Base-by-base conservation (phyloP, 2,113 vertebrate genomes). In the Dicentrarchus labrax region DNA sequence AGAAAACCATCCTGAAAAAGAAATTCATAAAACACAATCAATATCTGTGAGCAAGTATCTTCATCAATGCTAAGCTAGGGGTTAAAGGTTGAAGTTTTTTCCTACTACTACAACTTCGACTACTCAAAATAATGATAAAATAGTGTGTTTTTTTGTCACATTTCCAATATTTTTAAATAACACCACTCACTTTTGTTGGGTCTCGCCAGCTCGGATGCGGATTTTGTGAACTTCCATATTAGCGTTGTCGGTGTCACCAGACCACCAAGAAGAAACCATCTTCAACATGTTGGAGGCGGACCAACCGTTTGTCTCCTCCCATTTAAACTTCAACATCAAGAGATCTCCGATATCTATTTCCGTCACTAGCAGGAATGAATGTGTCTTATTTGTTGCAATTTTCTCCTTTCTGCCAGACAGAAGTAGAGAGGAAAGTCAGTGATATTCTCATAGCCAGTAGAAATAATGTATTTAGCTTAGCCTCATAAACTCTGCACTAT, bases 301-400 rank as follows among this genome's bases (percentile, higher is more conserved):
- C 95, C 94, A 94, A 53, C 91, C 83, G 5, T 87, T 89, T 8
- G 86, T 76, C 13, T 94, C 91, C 82, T 94, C 92, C 95, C 92
- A 93, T 41, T 91, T 95, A 43, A 96, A 95, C 89, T 87, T 95
- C 67, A 96, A 50, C 94, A 94, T 94, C 85, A 95, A 56, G 71
- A 95, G 89, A 22, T 96, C 95, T 0, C 96, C 96, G 6, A 96
- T 93, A 22, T 96, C 91, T 69, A 90, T 92, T 86, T 96, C 95
- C 0, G 94, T 95, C 82, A 96, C 93, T 74, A 96, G 85, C 65
- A 96, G 92, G 83, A 96, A 96, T 0, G 95, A 96, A 19, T 94
- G 94, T 0, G 95, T 96, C 86, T 66, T 94, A 65, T 95, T 95
- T 62, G 84, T 75, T 0, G 65, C 9, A 6, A 95, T 93, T 71